Conservation (phyloP, 1,140 invertebrate genomes). For the Lucilia sericata region DNA sequence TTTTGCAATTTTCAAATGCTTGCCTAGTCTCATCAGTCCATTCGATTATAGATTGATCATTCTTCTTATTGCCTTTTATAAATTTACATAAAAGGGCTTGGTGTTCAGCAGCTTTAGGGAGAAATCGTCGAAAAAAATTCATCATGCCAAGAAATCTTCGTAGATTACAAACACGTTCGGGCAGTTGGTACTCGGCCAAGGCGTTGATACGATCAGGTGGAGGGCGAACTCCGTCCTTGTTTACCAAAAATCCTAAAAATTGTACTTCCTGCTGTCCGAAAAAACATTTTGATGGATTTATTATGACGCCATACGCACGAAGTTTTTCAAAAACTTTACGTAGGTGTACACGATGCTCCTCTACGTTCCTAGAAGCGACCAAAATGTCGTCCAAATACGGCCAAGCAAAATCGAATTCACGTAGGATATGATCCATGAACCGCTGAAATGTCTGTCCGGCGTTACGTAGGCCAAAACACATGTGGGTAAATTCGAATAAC, state of each 20-base stretch:
- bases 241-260: slow-evolving; percentile 54
- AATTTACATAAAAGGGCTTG: slow-evolving; percentile 53
- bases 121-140: slow-evolving; percentile 64
- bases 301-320: slow-evolving; percentile 52
- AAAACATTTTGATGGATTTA: slow-evolving; percentile 57
- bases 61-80: slow-evolving; percentile 52
- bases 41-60: slow-evolving; percentile 46
- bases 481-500: slow-evolving; percentile 64
- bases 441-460: slow-evolving; percentile 68
- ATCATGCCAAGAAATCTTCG: slow-evolving; percentile 67
- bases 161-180: slow-evolving; percentile 57
- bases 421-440: slow-evolving; percentile 68
- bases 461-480: slow-evolving; percentile 66
- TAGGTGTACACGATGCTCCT: slow-evolving; percentile 58
- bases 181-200: slow-evolving; percentile 54
- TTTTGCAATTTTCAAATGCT: slow-evolving; percentile 58
- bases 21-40: background rate
- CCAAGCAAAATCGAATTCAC: slow-evolving; percentile 62
- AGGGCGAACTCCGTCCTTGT: slow-evolving; percentile 50
- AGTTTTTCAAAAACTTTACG: slow-evolving; percentile 51
- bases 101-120: slow-evolving; percentile 52
- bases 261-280: slow-evolving; percentile 53
- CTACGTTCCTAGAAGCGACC: slow-evolving; percentile 59
- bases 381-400: slow-evolving; percentile 70
- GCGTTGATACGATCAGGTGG: slow-evolving; percentile 29